These are phyloP conservation scores for Philereme vetulata DNA, from an alignment of 2,888 invertebrate species.

Conservation along the genomic window DNA sequence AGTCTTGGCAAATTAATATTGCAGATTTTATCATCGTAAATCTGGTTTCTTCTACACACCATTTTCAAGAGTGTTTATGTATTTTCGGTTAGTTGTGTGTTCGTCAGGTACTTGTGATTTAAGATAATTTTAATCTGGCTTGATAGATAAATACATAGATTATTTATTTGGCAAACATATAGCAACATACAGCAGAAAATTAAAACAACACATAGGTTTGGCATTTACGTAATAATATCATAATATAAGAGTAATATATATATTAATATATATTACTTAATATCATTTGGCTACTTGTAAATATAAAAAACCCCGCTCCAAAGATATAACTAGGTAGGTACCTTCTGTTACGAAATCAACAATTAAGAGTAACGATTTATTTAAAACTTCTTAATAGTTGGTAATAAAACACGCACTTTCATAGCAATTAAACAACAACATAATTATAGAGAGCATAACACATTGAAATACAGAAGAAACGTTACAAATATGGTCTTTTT, in stretches of 20 bases:
- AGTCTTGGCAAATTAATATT: conserved; percentile 26
- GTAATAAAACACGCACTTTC: conserved; percentile 30
- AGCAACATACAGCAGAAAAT: too few relatives aligned
- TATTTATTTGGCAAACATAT: too few relatives aligned
- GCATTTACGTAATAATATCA: too few relatives aligned
- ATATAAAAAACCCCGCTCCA: too few relatives aligned
- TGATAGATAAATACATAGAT: too few relatives aligned
- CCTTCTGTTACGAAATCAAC: conserved; percentile 25
- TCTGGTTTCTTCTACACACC: not conserved
- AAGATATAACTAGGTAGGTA: too few relatives aligned
- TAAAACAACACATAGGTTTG: too few relatives aligned
- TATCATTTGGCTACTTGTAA: too few relatives aligned
- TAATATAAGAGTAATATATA: too few relatives aligned
- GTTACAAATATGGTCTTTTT: conserved; percentile 50
- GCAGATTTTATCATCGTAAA: conserved; percentile 12
- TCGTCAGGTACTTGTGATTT: not conserved
- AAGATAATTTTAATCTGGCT: too few relatives aligned
- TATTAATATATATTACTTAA: too few relatives aligned
- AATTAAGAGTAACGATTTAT: conserved; percentile 23
- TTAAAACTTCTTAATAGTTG: conserved; percentile 21
- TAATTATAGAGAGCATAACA: conserved; percentile 30
- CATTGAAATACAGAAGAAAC: conserved; percentile 38
- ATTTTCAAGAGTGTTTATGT: not conserved
- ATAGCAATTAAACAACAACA: conserved; percentile 33
- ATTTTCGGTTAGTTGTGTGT: not conserved